phyloP scores from a whole-genome alignment of 92 coral and sea anemone genomes.

The Metridium senile region DNA sequence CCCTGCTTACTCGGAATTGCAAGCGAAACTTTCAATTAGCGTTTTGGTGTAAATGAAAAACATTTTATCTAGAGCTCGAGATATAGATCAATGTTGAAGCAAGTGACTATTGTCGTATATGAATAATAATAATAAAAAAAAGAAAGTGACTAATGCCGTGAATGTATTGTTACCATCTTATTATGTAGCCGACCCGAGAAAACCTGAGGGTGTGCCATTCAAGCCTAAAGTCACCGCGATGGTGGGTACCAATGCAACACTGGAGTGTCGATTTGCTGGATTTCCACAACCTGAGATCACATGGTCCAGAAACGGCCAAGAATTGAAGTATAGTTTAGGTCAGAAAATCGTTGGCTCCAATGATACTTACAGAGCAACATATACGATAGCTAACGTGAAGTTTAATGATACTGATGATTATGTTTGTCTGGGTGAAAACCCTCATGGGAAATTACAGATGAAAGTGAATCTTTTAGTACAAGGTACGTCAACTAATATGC shows the following conservation, averaged over 20 bases:
- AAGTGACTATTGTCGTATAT: too few relatives aligned
- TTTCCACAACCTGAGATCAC: conserved; percentile 42
- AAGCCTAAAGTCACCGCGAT: conserved; percentile 16
- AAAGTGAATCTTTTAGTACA: conserved; percentile 38
- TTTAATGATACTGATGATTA: conserved; percentile 52
- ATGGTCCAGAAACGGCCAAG: conserved; percentile 57
- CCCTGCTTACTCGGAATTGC: too few relatives aligned
- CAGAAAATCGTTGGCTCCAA: conserved; percentile 4
- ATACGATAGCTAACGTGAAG: conserved; percentile 27
- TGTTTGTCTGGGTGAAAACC: conserved; percentile 49
- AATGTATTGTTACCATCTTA: too few relatives aligned
- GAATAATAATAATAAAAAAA: too few relatives aligned
- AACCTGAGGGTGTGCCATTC: conserved; percentile 38
- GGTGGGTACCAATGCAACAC: conserved; percentile 33
- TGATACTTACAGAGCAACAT: conserved; percentile 30
- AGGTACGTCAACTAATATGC: conserved; percentile 39
- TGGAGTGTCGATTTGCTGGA: conserved; percentile 34
- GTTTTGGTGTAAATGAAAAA: too few relatives aligned
- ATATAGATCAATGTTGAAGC: too few relatives aligned
- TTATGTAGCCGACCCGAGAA: conserved; percentile 25
- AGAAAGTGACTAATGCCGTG: too few relatives aligned
- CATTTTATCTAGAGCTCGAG: too few relatives aligned
- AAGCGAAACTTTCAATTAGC: too few relatives aligned
- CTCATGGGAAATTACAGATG: conserved; percentile 40
- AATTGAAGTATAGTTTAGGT: neutral